Evolutionary conservation across 2,888 invertebrate genomes (phyloP).

Genomic region (Pseudanteris insignis): DNA sequence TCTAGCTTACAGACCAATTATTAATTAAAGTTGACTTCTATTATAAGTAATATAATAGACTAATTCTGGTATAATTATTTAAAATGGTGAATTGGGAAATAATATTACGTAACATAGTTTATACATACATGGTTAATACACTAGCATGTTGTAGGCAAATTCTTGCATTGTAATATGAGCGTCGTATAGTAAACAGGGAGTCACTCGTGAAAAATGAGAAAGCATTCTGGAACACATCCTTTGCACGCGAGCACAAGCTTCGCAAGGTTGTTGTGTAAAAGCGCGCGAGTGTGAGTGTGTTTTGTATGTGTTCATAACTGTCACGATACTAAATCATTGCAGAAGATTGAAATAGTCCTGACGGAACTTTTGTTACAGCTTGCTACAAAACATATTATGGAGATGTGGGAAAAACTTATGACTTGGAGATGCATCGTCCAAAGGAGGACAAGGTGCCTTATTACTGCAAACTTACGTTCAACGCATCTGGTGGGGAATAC

Average conservation of each 20-base stretch:
- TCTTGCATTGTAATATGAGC: slow-evolving; percentile 12
- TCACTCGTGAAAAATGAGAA: slow-evolving; percentile 35
- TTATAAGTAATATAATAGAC: too few species aligned
- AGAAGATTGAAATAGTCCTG: slow-evolving; percentile 42
- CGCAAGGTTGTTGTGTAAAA: background rate
- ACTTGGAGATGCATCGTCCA: slow-evolving; percentile 84
- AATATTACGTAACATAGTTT: slow-evolving; percentile 7
- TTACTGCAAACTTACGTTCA: slow-evolving; percentile 86
- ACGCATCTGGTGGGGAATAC: slow-evolving; percentile 81
- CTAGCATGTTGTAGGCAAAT: slow-evolving; percentile 16
- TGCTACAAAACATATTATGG: slow-evolving; percentile 93
- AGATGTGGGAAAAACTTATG: slow-evolving; percentile 86
- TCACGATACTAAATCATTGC: slow-evolving; percentile 41
- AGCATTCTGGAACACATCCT: slow-evolving; percentile 14
- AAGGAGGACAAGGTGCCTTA: slow-evolving; percentile 88
- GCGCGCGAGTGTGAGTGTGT: background rate
- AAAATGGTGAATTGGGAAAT: too few species aligned
- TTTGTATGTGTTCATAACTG: slow-evolving; percentile 15
- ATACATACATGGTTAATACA: too few species aligned
- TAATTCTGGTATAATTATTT: too few species aligned
- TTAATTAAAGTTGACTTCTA: too few species aligned
- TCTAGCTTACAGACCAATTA: too few species aligned
- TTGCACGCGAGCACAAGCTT: slow-evolving; percentile 2
- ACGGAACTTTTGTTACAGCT: slow-evolving; percentile 69
- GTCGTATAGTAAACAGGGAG: slow-evolving; percentile 21